Evolutionary conservation across 2,888 invertebrate species (phyloP), one percentile per base, ranked within the genome.

Genomic region (Steinernema hermaphroditum): DNA sequence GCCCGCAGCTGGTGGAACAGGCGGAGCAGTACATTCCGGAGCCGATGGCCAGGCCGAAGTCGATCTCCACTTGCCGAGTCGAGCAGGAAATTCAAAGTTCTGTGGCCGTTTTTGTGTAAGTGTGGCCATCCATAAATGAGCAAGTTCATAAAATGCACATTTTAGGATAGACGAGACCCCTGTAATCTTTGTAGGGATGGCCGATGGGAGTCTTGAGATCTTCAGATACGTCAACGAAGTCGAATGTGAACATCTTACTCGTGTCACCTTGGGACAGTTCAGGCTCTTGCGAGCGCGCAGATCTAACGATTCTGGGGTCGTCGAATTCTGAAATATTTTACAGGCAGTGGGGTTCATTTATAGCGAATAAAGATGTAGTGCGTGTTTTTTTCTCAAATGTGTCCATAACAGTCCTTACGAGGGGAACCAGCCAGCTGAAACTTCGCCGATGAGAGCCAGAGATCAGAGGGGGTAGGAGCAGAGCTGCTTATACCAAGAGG

Each of bases 21-120:
- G 62, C 62, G 2, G 62, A 62, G 12, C 62, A 62, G 62, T 62
- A 32, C 62, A 62, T 62, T 16, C 62, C 62, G 4, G 62, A 34
- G n/a, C 32, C 62, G 12, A 62, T 62, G 8, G 8, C 62, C 4
- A 29, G 62, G 32, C 62, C 62, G 16, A 62, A 62, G 32, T 62
- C 62, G 2, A 62, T 62, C 32, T 22, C 62, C 19, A 32, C 32
- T 29, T 29, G 62, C 32, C 27, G 16, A 16, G 29, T 62, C 16
- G 29, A 62, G 32, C 32, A 29, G 4, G 62, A 27, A 32, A 12
- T 14, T n/a, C 16, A 16, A 32, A 62, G 12, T 32, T 22, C 6
- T 2, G 34, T 62, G 1, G 62, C 62, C 6, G 16, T 62, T 1
- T 27, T 27, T 27, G 32, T 62, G 62, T 62, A 62, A 62, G 62